Conservation (phyloP, 2,113 vertebrate species). For the Archilochus colubris region DNA sequence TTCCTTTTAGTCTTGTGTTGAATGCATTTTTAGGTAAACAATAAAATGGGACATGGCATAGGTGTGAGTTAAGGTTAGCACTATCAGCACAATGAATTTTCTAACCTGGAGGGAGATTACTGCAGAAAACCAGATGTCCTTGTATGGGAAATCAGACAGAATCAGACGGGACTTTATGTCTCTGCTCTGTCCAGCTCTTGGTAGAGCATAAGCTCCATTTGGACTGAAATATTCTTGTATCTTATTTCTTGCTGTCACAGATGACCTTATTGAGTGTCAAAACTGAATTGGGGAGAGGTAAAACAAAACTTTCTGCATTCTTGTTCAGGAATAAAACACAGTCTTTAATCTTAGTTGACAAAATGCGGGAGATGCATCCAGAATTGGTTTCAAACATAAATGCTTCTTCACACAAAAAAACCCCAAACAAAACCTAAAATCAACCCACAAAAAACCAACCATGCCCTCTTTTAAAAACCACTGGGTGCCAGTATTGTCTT, state of each 20-base stretch:
- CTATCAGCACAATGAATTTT: neutral
- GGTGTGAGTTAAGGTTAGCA: neutral
- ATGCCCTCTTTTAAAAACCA: neutral
- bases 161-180: neutral
- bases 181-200: neutral
- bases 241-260: neutral
- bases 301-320: neutral
- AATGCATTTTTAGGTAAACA: neutral
- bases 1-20: neutral
- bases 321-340: neutral
- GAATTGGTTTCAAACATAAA: neutral
- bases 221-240: neutral
- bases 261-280: neutral
- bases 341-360: neutral
- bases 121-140: neutral
- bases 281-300: neutral
- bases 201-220: neutral
- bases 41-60: neutral
- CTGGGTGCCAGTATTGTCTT: neutral
- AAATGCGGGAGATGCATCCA: neutral
- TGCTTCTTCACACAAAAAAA: neutral
- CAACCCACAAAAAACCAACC: neutral
- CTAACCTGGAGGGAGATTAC: neutral
- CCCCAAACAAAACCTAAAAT: neutral
- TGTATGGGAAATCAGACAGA: neutral